phyloP scores from a whole-genome alignment of 2,888 invertebrate species.

The Lasioglossum morio region DNA sequence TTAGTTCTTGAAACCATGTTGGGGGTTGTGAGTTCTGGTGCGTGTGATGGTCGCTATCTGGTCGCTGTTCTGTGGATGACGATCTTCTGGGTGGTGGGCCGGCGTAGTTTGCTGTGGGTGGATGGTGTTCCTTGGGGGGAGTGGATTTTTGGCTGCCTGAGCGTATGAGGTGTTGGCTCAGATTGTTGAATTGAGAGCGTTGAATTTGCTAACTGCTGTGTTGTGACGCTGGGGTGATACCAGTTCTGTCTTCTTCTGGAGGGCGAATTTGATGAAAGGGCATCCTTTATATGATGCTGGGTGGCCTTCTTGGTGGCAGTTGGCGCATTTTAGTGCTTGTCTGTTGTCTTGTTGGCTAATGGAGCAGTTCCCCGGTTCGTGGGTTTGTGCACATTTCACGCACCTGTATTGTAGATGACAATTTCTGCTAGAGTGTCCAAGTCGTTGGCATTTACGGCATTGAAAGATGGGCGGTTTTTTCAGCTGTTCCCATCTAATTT shows the following conservation, averaged over 20 bases:
- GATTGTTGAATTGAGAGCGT: neutral
- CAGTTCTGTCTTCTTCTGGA: neutral
- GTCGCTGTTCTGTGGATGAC: too few species aligned
- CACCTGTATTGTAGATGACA: neutral
- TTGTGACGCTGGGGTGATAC: too few species aligned
- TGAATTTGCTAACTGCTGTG: too few species aligned
- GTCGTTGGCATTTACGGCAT: constrained; percentile 6
- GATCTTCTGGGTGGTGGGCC: neutral
- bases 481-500: constrained; percentile 10
- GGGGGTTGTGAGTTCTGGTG: neutral
- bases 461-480: neutral
- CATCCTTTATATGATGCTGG: constrained; percentile 9
- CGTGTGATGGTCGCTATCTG: neutral
- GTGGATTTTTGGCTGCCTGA: neutral
- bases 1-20: neutral
- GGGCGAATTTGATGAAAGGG: neutral
- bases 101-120: neutral
- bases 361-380: neutral
- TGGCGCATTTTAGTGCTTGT: neutral
- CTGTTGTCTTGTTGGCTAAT: neutral
- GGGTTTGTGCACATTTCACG: neutral
- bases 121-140: neutral
- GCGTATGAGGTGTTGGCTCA: neutral
- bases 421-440: neutral
- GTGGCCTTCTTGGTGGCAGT: neutral